Base-by-base conservation (phyloP, 2,888 invertebrate species). In the Patella caerulea region DNA sequence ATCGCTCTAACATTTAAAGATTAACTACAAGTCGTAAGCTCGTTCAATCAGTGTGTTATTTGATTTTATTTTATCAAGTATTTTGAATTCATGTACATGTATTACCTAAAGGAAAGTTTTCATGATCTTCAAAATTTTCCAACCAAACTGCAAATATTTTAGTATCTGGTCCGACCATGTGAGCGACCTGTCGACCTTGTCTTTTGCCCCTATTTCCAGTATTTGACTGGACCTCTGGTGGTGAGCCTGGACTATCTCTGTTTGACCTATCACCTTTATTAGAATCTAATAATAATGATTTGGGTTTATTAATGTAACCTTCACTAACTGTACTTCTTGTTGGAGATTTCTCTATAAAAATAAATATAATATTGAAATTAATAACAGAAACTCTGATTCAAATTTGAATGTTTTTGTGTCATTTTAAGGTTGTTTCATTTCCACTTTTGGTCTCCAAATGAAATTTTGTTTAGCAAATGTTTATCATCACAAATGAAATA, bases 91-190 rank as follows among this genome's bases (percentile, higher is more conserved):
- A 45, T 7, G 45, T 45, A 34, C 29, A 29, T 29, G 29, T 34
- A 45, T 91, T 91, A 96, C 97, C 95, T 77, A 96, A 94, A 7
- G 99, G 98, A 90, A 99, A 94, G 91, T 95, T 95, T 29, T 95
- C 93, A 91, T 96, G 95, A 92, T 99, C 99, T 91, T 99, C 98
- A 85, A 95, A 96, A 89, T 97, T 97, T 91, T 99, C 99, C 78
- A 99, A 92, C 99, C 99, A 99, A 65, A 98, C 96, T 3, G 99
- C 95, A 91, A 98, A 88, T 12, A 92, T 87, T 78, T 91, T 90
- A 19, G 91, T 89, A 77, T 93, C 92, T 3, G 90, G 88, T 14
- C 88, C 88, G 76, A 85, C 83, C 84, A 86, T 87, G 34, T 82
- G 78, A 9, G 84, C 81, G 2, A 86, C 84, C 73, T 88, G 87